Percentiles rank a stretch among this genome's conserved stretches.
Conservation (phyloP, 2,113 vertebrate species). For the Sinocyclocheilus grahami region DNA sequence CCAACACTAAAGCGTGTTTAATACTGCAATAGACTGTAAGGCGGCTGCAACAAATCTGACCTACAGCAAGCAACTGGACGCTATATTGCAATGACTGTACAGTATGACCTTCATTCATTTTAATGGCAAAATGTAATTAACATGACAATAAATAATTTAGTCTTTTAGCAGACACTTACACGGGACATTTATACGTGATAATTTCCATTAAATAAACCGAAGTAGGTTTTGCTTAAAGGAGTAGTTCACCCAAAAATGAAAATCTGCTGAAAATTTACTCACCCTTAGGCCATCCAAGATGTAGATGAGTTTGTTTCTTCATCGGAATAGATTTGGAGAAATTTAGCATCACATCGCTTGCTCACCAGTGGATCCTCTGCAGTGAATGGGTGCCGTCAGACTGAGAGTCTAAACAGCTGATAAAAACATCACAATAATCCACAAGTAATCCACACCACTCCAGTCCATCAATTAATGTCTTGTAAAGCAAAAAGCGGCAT, state of each 20-base stretch:
- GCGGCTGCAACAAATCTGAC: background rate
- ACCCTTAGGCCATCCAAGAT: background rate
- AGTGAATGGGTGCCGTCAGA: background rate
- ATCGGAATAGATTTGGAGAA: background rate
- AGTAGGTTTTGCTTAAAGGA: background rate
- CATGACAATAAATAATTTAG: slow-evolving; percentile 13
- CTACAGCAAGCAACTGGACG: background rate
- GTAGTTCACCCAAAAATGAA: background rate
- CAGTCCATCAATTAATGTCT: background rate
- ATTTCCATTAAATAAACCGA: background rate
- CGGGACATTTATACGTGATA: background rate
- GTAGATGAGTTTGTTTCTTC: background rate
- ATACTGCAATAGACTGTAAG: background rate
- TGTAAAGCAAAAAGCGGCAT: background rate
- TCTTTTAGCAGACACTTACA: slow-evolving; percentile 1
- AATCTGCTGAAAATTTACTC: background rate
- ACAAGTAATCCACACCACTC: background rate
- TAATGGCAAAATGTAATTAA: background rate
- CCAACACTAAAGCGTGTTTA: background rate
- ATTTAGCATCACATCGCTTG: background rate
- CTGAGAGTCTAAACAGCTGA: background rate
- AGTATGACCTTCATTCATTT: background rate
- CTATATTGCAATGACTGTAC: background rate
- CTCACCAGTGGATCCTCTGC: background rate
- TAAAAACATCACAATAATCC: background rate